A percentile compares a stretch with the other conserved stretches of the same genome.
Evolutionary conservation across 2,888 invertebrate species (phyloP).

Genomic region (Candidula unifasciata): DNA sequence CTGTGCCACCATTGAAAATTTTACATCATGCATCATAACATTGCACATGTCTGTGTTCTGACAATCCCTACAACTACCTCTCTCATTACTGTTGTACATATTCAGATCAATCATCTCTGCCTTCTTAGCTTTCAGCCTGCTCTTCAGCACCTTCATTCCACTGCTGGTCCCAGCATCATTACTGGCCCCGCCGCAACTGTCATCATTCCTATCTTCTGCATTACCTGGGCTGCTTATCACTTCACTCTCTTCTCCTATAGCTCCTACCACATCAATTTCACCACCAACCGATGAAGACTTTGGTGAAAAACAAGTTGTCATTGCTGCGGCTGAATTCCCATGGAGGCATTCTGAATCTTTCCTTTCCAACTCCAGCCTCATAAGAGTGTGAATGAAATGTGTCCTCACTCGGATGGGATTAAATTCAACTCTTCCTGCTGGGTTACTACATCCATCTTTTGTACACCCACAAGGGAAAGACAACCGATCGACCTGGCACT

Average conservation of each 20-base stretch:
- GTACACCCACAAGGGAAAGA: slow-evolving; percentile 98
- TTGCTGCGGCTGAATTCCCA: slow-evolving; percentile 21
- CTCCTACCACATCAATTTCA: slow-evolving; percentile 48
- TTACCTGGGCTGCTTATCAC: background rate
- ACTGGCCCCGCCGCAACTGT: slow-evolving; percentile 37
- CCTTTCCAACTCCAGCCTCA: slow-evolving; percentile 82
- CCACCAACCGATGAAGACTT: slow-evolving; percentile 1
- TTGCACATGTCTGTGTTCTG: slow-evolving; percentile 75
- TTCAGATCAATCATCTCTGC: slow-evolving; percentile 81
- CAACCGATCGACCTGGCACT: slow-evolving; percentile 96
- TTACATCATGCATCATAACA: slow-evolving; percentile 75
- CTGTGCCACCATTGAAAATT: slow-evolving; percentile 61
- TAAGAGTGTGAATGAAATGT: slow-evolving; percentile 97
- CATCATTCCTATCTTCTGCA: slow-evolving; percentile 6
- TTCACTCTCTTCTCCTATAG: slow-evolving; percentile 40
- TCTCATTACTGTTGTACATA: slow-evolving; percentile 76
- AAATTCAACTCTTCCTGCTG: slow-evolving; percentile 95
- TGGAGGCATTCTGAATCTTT: slow-evolving; percentile 58
- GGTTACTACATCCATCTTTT: slow-evolving; percentile 94
- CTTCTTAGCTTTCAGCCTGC: slow-evolving; percentile 51
- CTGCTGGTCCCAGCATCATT: slow-evolving; percentile 9
- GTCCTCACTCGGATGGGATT: slow-evolving; percentile 96
- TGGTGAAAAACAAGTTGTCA: slow-evolving; percentile 15
- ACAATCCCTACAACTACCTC: slow-evolving; percentile 76
- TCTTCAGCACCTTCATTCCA: slow-evolving; percentile 13